These are phyloP conservation scores for Aspiorhynchus laticeps DNA, from an alignment of 2,113 vertebrate species.

Conservation along the genomic window DNA sequence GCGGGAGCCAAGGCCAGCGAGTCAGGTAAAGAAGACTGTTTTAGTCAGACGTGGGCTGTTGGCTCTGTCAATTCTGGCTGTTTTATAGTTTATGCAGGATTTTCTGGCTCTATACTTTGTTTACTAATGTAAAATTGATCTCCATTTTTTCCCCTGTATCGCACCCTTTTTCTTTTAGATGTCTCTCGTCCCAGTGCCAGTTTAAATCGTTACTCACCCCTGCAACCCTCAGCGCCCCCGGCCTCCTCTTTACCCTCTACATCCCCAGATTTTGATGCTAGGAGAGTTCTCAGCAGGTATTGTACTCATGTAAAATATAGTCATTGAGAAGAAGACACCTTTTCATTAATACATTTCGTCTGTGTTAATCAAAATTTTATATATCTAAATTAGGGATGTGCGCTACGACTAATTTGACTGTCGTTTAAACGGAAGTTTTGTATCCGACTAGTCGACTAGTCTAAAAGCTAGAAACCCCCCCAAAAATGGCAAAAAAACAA, in stretches of 20 bases:
- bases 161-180: slow-evolving; percentile 72
- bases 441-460: too few species aligned
- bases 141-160: neutral
- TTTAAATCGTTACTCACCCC: slow-evolving; percentile 93
- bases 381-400: too few species aligned
- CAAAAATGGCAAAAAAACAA: too few species aligned
- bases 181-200: slow-evolving; percentile 85
- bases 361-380: neutral
- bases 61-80: neutral
- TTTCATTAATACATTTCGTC: neutral
- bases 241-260: slow-evolving; percentile 78
- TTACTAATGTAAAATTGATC: neutral
- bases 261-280: slow-evolving; percentile 84
- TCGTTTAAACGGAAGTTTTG: too few species aligned
- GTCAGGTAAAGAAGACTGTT: slow-evolving; percentile 77
- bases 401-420: too few species aligned
- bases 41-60: neutral
- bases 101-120: neutral
- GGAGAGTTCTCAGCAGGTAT: slow-evolving; percentile 89
- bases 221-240: slow-evolving; percentile 78
- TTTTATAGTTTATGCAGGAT: neutral
- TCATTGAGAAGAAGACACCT: neutral
- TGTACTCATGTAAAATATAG: neutral
- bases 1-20: slow-evolving; percentile 88
- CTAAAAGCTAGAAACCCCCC: too few species aligned